Percentiles rank a stretch among this genome's conserved stretches.
These are phyloP conservation scores for Heterotis niloticus DNA, from an alignment of 2,113 vertebrate species.

Conservation along the genomic window DNA sequence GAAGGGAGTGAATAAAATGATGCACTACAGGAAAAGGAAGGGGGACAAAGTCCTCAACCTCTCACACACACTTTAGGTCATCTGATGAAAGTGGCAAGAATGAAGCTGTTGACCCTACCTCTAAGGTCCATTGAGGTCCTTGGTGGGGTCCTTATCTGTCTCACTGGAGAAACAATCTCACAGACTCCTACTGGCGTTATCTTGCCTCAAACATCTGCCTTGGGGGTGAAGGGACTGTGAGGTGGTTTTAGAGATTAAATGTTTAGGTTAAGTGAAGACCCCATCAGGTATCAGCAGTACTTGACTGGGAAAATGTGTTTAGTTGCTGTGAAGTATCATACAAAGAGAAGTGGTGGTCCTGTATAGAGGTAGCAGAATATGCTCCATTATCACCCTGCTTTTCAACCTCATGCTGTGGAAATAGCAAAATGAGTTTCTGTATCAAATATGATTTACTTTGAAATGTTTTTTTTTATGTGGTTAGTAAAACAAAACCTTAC, in stretches of 20 bases:
- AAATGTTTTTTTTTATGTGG: not conserved
- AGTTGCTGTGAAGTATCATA: slow-evolving; percentile 18
- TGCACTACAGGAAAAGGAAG: not conserved
- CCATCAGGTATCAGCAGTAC: slow-evolving; percentile 26
- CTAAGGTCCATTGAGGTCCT: not conserved
- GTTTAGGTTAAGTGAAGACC: slow-evolving; percentile 30
- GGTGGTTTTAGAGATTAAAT: slow-evolving; percentile 29
- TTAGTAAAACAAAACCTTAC: slow-evolving; percentile 28
- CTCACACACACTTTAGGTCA: not conserved
- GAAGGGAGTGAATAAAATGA: not conserved
- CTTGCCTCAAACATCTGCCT: slow-evolving; percentile 9
- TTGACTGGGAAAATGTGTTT: slow-evolving; percentile 18
- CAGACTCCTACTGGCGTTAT: slow-evolving; percentile 7
- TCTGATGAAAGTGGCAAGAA: not conserved
- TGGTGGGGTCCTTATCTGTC: not conserved
- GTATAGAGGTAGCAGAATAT: not conserved
- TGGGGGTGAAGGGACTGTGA: slow-evolving; percentile 1
- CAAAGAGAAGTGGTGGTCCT: not conserved
- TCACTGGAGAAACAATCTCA: not conserved
- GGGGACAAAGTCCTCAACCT: not conserved
- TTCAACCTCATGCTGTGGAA: not conserved
- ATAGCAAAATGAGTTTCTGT: not conserved
- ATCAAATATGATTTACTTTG: not conserved
- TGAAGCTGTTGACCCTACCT: not conserved
- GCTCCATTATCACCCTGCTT: not conserved